A percentile compares a stretch with the other conserved stretches of the same genome.
Evolutionary conservation across 2,113 vertebrate genomes (phyloP).

Genomic region (Siphamia tubifer): DNA sequence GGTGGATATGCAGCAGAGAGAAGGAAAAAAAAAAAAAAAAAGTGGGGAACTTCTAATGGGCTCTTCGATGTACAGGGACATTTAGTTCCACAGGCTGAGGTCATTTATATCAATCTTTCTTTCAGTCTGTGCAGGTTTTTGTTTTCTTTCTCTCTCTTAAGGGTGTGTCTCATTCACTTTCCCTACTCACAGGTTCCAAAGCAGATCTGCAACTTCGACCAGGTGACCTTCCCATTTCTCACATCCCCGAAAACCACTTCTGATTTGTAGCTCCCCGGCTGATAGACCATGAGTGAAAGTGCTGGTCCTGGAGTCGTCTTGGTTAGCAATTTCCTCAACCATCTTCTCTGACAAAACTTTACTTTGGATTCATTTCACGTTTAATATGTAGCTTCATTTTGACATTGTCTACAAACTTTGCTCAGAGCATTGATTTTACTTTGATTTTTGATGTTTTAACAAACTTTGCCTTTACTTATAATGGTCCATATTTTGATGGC

Average conservation of each 20-base stretch:
- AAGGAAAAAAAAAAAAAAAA: slow-evolving; percentile 1
- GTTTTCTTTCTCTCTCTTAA: slow-evolving; percentile 20
- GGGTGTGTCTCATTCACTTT: slow-evolving; percentile 25
- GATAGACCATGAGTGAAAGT: too few relatives aligned
- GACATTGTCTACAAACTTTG: too few relatives aligned
- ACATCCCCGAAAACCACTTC: not conserved
- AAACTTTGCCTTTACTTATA: too few relatives aligned
- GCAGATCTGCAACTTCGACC: slow-evolving; percentile 28
- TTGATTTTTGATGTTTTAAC: too few relatives aligned
- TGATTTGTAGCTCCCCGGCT: not conserved
- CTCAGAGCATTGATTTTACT: too few relatives aligned
- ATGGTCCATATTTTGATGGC: too few relatives aligned
- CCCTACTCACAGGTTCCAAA: not conserved
- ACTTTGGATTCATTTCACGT: too few relatives aligned
- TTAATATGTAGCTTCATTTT: too few relatives aligned
- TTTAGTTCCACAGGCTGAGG: slow-evolving; percentile 38
- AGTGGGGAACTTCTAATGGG: slow-evolving; percentile 32
- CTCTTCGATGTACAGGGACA: slow-evolving; percentile 38
- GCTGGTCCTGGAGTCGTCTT: too few relatives aligned
- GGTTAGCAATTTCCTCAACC: too few relatives aligned
- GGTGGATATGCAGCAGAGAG: not conserved
- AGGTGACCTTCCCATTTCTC: slow-evolving; percentile 30
- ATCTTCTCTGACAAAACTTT: too few relatives aligned
- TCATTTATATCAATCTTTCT: slow-evolving; percentile 47
- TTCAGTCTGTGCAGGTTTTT: not conserved